A percentile compares a stretch with the other conserved stretches of the same genome.
Conservation (phyloP, 2,113 vertebrate genomes). For the Rhinolophus sinicus region DNA sequence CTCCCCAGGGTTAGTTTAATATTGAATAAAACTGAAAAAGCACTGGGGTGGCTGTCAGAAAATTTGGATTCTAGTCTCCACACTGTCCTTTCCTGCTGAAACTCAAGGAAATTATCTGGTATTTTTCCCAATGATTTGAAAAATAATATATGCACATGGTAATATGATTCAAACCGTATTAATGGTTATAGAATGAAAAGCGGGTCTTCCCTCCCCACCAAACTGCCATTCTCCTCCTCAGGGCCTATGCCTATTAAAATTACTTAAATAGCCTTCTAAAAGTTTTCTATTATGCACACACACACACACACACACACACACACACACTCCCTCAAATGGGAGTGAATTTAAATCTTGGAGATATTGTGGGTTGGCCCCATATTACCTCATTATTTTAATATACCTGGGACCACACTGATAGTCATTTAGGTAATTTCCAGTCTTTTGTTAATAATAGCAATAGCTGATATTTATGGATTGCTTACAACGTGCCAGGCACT, state of each 20-base stretch:
- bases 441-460: constrained; percentile 4
- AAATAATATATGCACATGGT: not conserved
- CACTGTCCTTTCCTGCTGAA: not conserved
- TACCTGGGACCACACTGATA: not conserved
- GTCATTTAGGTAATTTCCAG: not conserved
- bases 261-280: constrained; percentile 13
- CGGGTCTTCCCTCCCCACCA: not conserved
- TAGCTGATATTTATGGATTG: not conserved
- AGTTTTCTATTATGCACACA: not conserved
- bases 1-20: not conserved
- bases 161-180: not conserved
- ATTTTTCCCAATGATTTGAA: not conserved
- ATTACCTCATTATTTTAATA: not conserved
- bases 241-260: not conserved
- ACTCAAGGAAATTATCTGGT: not conserved
- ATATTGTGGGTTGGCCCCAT: not conserved
- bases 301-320: not conserved
- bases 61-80: constrained; percentile 23
- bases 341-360: not conserved
- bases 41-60: not conserved
- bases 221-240: not conserved
- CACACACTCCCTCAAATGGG: not conserved
- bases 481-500: not conserved
- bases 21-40: constrained; percentile 36
- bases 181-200: constrained; percentile 36